phyloP scores from a whole-genome alignment of 2,888 invertebrate species.

The Neuroscelio doddi region DNA sequence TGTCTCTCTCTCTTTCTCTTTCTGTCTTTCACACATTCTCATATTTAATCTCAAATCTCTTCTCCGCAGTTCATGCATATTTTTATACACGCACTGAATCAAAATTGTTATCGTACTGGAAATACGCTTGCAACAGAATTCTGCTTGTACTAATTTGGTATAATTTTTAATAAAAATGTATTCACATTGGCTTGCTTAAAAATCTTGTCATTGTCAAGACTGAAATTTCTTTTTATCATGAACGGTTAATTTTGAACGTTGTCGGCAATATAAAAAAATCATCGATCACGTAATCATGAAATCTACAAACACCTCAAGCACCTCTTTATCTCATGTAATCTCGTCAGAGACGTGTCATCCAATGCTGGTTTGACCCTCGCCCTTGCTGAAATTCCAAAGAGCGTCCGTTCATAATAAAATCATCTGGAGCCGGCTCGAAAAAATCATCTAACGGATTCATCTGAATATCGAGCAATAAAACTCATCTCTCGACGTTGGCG shows the following conservation, averaged over 20 bases:
- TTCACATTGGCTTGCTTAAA: too few species aligned
- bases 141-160: too few species aligned
- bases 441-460: constrained; percentile 70
- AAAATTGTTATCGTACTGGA: too few species aligned
- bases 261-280: constrained; percentile 50
- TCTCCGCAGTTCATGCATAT: too few species aligned
- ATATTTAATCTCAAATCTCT: too few species aligned
- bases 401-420: constrained; percentile 58
- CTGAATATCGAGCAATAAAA: constrained; percentile 70
- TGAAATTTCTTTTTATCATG: constrained; percentile 21
- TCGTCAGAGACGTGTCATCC: constrained; percentile 59
- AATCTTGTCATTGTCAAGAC: too few species aligned
- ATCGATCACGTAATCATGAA: constrained; percentile 58
- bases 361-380: constrained; percentile 15
- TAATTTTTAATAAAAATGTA: too few species aligned
- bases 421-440: constrained; percentile 57
- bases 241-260: constrained; percentile 37
- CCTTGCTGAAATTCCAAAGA: constrained; percentile 46
- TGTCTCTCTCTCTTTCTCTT: constrained; percentile 34
- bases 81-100: too few species aligned
- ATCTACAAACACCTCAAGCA: constrained; percentile 56
- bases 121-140: too few species aligned
- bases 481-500: constrained; percentile 57
- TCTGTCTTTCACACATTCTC: constrained; percentile 15
- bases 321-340: constrained; percentile 53